Percentiles rank a stretch among this genome's conserved stretches.
Evolutionary conservation across 37 sponge, comb jelly and placozoan genomes (phyloP).

Genomic region (Mnemiopsis leidyi): DNA sequence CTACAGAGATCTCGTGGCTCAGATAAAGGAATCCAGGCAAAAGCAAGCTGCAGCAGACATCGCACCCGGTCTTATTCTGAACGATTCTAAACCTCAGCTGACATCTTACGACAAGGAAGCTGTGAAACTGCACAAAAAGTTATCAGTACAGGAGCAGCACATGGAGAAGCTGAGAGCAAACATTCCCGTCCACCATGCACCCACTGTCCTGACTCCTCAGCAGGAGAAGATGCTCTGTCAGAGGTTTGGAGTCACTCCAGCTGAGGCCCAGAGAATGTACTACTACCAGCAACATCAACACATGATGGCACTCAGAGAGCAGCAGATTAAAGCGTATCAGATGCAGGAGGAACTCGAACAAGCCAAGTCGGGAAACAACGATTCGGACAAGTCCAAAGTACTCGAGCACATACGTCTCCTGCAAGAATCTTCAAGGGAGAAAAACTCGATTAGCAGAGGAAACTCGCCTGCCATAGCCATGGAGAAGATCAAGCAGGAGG

Average conservation of each 20-base stretch:
- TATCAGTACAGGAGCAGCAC: not conserved
- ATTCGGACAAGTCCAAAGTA: slow-evolving; percentile 28
- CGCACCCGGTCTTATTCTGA: not conserved
- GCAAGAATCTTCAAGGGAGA: not conserved
- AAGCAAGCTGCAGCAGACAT: not conserved
- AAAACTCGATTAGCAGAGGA: not conserved
- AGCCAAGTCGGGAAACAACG: not conserved
- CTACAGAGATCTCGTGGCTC: slow-evolving; percentile 21
- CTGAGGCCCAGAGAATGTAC: slow-evolving; percentile 57
- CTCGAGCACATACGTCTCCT: slow-evolving; percentile 9
- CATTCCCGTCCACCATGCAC: not conserved
- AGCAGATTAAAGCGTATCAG: slow-evolving; percentile 57
- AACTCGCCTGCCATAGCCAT: not conserved
- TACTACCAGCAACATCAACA: slow-evolving; percentile 50
- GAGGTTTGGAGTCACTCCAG: slow-evolving; percentile 46
- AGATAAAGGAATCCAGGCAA: not conserved
- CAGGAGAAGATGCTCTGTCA: slow-evolving; percentile 65
- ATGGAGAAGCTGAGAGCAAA: not conserved
- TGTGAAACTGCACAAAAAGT: not conserved
- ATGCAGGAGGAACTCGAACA: not conserved
- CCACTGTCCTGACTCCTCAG: slow-evolving; percentile 59
- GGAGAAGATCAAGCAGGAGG: slow-evolving; percentile 24
- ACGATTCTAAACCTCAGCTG: not conserved
- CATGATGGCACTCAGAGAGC: slow-evolving; percentile 42
- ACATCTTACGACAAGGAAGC: not conserved